phyloP scores from a whole-genome alignment of 2,797 vertebrate genomes.

The Tarsius wallacei region DNA sequence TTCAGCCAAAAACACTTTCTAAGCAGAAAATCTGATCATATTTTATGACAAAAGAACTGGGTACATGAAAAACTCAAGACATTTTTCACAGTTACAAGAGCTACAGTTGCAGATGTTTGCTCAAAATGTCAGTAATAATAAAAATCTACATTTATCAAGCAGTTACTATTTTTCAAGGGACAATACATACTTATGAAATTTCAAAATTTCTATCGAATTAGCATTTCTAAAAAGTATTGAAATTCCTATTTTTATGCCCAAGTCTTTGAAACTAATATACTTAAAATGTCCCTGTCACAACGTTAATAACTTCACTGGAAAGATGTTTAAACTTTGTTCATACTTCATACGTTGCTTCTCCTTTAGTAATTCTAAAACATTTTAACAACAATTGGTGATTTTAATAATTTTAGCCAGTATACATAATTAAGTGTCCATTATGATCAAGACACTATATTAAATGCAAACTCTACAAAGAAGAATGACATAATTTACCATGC shows the following conservation, averaged over 20 bases:
- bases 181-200: background rate
- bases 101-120: slow-evolving; percentile 10
- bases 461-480: background rate
- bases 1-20: slow-evolving; percentile 39
- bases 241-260: background rate
- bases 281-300: background rate
- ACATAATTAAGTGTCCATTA: background rate
- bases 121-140: slow-evolving; percentile 61
- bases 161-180: background rate
- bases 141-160: slow-evolving; percentile 64
- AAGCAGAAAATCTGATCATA: slow-evolving; percentile 55
- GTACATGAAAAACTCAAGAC: slow-evolving; percentile 6
- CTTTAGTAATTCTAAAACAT: background rate
- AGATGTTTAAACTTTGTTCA: background rate
- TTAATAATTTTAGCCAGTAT: slow-evolving; percentile 32
- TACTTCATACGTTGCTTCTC: background rate
- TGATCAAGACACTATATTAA: background rate
- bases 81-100: slow-evolving; percentile 31
- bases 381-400: background rate
- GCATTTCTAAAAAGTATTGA: slow-evolving; percentile 59
- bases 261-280: background rate
- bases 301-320: background rate
- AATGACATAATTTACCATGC: background rate
- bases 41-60: background rate
- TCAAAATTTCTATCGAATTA: slow-evolving; percentile 45